phyloP scores from a whole-genome alignment of 2,888 invertebrate species.

The Heliconius sara region DNA sequence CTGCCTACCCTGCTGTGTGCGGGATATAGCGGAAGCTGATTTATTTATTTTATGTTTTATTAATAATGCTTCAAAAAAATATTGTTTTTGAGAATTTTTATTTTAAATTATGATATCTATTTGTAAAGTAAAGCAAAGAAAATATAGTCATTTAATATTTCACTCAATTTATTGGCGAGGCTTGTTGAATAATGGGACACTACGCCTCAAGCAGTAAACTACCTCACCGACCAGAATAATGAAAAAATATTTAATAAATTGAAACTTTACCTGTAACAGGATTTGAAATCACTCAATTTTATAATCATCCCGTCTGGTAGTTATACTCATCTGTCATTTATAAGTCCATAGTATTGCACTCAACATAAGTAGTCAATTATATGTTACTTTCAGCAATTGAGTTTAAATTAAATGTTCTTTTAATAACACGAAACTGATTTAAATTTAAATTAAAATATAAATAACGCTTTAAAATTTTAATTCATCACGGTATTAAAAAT shows the following conservation, averaged over 20 bases:
- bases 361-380: background rate
- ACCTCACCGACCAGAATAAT: background rate
- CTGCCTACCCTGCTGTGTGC: too few species aligned
- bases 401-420: background rate
- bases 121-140: background rate
- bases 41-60: background rate
- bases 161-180: background rate
- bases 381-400: background rate
- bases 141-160: background rate
- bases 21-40: too few species aligned
- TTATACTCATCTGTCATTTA: background rate
- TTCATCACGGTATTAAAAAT: conserved; percentile 8
- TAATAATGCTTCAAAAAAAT: background rate
- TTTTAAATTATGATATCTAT: too few species aligned
- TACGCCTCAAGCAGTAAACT: background rate
- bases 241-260: background rate
- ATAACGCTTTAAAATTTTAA: conserved; percentile 5
- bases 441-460: background rate
- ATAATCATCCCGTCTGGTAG: background rate
- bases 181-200: background rate
- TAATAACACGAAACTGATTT: background rate
- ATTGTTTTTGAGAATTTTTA: too few species aligned
- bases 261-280: background rate
- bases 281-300: background rate
- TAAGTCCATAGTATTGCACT: background rate